phyloP scores from a whole-genome alignment of 2,797 vertebrate species.

The Ataeniobius toweri region DNA sequence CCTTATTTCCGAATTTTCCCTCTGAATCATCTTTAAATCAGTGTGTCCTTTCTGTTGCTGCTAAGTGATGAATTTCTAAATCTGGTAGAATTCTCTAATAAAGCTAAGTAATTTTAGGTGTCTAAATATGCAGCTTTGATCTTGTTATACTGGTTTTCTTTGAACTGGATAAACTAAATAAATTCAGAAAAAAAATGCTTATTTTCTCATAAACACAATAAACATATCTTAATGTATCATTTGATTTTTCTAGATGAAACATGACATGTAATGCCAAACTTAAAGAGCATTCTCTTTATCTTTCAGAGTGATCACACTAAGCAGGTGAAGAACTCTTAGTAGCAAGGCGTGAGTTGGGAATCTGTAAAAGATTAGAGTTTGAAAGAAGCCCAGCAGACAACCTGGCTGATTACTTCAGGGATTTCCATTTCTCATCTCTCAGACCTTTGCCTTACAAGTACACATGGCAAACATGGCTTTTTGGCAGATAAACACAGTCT shows the following conservation, averaged over 20 bases:
- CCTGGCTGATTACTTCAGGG: slow-evolving; percentile 47
- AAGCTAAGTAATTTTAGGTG: not conserved
- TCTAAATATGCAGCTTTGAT: not conserved
- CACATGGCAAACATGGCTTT: slow-evolving; percentile 66
- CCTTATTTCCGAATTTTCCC: not conserved
- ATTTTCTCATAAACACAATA: not conserved
- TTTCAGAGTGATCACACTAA: slow-evolving; percentile 16
- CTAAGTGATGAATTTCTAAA: not conserved
- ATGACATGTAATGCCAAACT: not conserved
- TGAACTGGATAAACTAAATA: not conserved
- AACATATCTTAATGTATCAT: not conserved
- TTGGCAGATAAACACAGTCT: slow-evolving; percentile 63
- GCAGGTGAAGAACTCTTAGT: slow-evolving; percentile 17
- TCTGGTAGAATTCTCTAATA: not conserved
- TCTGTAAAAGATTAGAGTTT: slow-evolving; percentile 60
- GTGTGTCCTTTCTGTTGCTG: not conserved
- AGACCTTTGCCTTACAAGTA: slow-evolving; percentile 58
- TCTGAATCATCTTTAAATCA: not conserved
- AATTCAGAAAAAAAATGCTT: slow-evolving; percentile 4
- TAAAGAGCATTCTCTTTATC: slow-evolving; percentile 2
- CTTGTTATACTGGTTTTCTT: not conserved
- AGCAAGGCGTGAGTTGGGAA: slow-evolving; percentile 22
- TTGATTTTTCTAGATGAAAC: slow-evolving; percentile 11
- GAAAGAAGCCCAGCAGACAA: slow-evolving; percentile 41
- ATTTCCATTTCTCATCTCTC: slow-evolving; percentile 45